Percentiles rank a stretch among this genome's conserved stretches.
Conservation (phyloP, 2,888 invertebrate species). For the Cremastinae sp. region DNA sequence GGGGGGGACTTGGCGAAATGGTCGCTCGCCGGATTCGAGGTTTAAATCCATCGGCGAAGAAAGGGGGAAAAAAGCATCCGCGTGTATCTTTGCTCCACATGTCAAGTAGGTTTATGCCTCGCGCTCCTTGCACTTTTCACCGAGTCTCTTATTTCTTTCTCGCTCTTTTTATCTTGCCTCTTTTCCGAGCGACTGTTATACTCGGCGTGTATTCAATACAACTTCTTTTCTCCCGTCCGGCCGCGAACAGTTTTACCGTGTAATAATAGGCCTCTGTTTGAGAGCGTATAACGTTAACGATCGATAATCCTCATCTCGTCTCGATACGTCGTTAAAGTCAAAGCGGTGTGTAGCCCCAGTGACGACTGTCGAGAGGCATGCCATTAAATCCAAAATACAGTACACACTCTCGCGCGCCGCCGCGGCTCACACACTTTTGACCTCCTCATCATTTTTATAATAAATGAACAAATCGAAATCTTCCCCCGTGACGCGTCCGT, state of each 20-base stretch:
- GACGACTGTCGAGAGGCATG: slow-evolving; percentile 48
- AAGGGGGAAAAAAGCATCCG: slow-evolving; percentile 33
- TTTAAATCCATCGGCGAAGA: slow-evolving; percentile 6
- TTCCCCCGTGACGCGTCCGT: no score
- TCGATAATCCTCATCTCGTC: slow-evolving; percentile 61
- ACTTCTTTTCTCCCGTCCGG: slow-evolving; percentile 41
- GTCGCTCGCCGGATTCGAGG: slow-evolving; percentile 31
- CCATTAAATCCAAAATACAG: slow-evolving; percentile 52
- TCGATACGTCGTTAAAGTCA: slow-evolving; percentile 62
- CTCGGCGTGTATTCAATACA: slow-evolving; percentile 44
- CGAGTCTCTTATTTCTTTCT: slow-evolving; percentile 22
- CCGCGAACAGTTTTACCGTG: slow-evolving; percentile 57
- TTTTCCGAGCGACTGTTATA: slow-evolving; percentile 14
- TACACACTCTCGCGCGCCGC: neutral
- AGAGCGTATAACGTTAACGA: slow-evolving; percentile 61
- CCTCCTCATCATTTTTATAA: neutral
- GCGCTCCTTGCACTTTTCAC: slow-evolving; percentile 50
- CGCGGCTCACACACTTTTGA: slow-evolving; percentile 38
- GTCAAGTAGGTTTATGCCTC: slow-evolving; percentile 60
- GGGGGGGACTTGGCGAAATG: slow-evolving; percentile 10
- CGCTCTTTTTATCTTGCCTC: slow-evolving; percentile 19
- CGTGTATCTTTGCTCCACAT: slow-evolving; percentile 56
- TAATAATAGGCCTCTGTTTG: slow-evolving; percentile 61
- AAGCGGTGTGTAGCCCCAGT: slow-evolving; percentile 42
- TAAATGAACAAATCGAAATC: slow-evolving; percentile 1